Base-by-base conservation (phyloP, 2,797 vertebrate genomes). In the Acanthiza pusilla region DNA sequence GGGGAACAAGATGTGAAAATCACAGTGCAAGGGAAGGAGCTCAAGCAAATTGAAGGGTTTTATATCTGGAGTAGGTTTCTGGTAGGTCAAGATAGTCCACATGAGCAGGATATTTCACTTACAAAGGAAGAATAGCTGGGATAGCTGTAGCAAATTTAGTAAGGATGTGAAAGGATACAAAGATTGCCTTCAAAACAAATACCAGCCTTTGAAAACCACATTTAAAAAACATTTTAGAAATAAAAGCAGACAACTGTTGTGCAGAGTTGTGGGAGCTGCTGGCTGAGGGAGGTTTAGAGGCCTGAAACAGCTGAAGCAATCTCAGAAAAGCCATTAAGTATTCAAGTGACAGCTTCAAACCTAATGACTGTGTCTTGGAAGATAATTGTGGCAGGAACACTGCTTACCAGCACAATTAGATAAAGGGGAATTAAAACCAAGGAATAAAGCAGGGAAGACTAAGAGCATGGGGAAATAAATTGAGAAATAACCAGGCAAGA, bases 401-500 rank as follows among this genome's bases (percentile, higher is more conserved):
- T 75, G 76, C 91, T 95, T 60, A 42, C 66, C 91, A 82, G 83
- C 51, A 72, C 68, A 54, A 19, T 74, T 80, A 81, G 66, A 61
- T 88, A 76, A 78, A 25, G 70, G 70, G 79, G 78, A 89, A 86
- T 84, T 54, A 72, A 91, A 89, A 70, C 2, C 6, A 72, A 91
- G 30, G 65, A 61, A 80, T 22, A 30, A 65, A 77, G 61, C 10
- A 1, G 22, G 34, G 21, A 89, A 74, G 42, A 53, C 32, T 58
- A 55, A 73, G 23, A 82, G 42, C 48, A 32, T 51, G 43, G 42
- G 40, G 60, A 85, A 91, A 89, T 80, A 71, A 86, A 88, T 6
- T 89, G 91, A 91, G 82, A 91, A 88, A 92, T 57, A 91, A 71
- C 57, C 30, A 53, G 68, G 53, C 29, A 54, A 55, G 88, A 91